Evolutionary conservation across 2,797 vertebrate genomes (phyloP), one percentile per base, ranked within the genome.

Genomic region (Gambelia wislizenii): DNA sequence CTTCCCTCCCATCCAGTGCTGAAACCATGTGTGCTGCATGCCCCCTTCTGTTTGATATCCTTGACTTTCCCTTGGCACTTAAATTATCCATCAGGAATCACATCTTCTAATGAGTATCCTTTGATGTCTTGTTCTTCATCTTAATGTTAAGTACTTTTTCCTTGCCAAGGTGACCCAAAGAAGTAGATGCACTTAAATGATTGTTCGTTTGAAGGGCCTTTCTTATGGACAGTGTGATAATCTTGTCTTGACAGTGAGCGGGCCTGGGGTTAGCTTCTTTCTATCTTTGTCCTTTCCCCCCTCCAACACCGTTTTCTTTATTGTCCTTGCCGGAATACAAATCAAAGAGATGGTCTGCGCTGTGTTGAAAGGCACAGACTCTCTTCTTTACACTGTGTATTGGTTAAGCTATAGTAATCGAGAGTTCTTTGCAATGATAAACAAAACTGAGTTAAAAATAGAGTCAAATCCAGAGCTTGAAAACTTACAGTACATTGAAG

Each of bases 41-140:
- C 91, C 77, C 61, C 82, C 79, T 89, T 95, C 83, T 91, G 52
- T 86, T 95, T 90, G 75, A 49, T 92, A 84, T 0, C 12, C 82
- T 95, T 94, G 87, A 94, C 89, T 95, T 92, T 87, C 91, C 33
- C 83, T 95, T 93, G 83, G 88, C 92, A 95, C 85, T 93, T 94
- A 93, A 96, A 96, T 95, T 94, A 94, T 91, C 84, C 91, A 91
- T 91, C 90, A 93, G 88, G 85, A 92, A 89, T 94, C 93, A 90
- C 42, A 89, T 92, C 95, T 91, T 91, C 89, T 88, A 95, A 92
- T 92, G 82, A 92, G 33, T 0, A 4, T 91, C 76, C 88, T 95
- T 92, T 91, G 86, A 92, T 91, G 88, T 89, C 86, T 91, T 88
- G 84, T 94, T 96, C 72, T 95, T 93, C 69, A 74, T 82, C 91